Percentiles rank a stretch among this genome's conserved stretches.
These are phyloP conservation scores for Leucoma salicis DNA, from an alignment of 2,888 invertebrate genomes.

Conservation along the genomic window DNA sequence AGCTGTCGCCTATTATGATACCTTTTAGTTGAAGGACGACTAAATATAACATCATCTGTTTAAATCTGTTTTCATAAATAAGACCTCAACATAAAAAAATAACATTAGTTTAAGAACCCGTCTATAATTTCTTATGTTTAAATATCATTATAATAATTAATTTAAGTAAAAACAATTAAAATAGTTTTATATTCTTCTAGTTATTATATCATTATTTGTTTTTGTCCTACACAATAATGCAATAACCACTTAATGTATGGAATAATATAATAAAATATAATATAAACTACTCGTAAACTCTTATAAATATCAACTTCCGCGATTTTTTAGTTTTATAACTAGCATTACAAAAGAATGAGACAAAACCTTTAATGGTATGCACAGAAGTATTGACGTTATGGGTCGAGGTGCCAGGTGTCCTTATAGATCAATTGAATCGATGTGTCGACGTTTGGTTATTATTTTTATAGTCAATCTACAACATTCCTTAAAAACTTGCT, in stretches of 20 bases:
- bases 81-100: too few relatives aligned
- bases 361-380: constrained; percentile 33
- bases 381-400: constrained; percentile 31
- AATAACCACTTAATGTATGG: too few relatives aligned
- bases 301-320: constrained; percentile 43
- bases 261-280: too few relatives aligned
- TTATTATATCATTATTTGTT: not conserved
- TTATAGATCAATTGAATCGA: constrained; percentile 15
- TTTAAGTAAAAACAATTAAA: not conserved
- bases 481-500: constrained; percentile 13
- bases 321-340: constrained; percentile 39
- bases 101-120: too few relatives aligned
- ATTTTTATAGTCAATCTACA: constrained; percentile 8
- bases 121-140: not conserved
- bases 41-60: too few relatives aligned
- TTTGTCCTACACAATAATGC: constrained; percentile 19
- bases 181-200: not conserved
- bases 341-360: constrained; percentile 32
- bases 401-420: constrained; percentile 20
- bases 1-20: too few relatives aligned
- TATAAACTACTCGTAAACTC: constrained; percentile 30
- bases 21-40: too few relatives aligned
- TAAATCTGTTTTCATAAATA: too few relatives aligned
- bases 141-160: not conserved
- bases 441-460: constrained; percentile 8